Percentiles rank a stretch among this genome's conserved stretches.
Evolutionary conservation across 2,888 invertebrate species (phyloP).

Genomic region (Panopea generosa): DNA sequence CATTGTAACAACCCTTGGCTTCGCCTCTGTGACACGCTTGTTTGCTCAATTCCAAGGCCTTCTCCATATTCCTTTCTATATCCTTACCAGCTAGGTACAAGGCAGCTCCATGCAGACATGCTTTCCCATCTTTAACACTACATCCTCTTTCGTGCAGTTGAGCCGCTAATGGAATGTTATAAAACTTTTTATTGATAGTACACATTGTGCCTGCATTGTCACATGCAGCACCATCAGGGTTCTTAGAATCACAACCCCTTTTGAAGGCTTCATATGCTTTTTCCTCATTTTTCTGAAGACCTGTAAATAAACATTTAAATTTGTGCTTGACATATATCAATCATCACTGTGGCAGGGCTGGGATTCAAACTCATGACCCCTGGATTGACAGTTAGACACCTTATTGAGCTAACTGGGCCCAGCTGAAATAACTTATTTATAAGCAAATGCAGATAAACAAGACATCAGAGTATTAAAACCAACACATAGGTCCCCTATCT

Average conservation of each 20-base stretch:
- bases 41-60: constrained; percentile 92
- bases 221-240: constrained; percentile 68
- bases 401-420: too few relatives aligned
- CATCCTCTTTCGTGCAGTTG: constrained; percentile 93
- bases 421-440: too few relatives aligned
- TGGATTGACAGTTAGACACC: too few relatives aligned
- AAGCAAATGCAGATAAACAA: too few relatives aligned
- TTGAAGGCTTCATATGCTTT: constrained; percentile 67
- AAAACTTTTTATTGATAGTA: constrained; percentile 9
- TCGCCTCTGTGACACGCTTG: constrained; percentile 93
- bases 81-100: constrained; percentile 89
- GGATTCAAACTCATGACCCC: too few relatives aligned
- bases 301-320: constrained; percentile 43
- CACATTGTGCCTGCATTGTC: constrained; percentile 73
- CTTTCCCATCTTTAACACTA: constrained; percentile 89
- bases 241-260: constrained; percentile 75
- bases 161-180: constrained; percentile 86
- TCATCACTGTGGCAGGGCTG: too few relatives aligned
- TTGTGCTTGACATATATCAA: too few relatives aligned
- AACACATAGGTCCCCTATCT: too few relatives aligned
- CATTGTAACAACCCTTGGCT: constrained; percentile 94
- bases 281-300: constrained; percentile 62
- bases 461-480: too few relatives aligned
- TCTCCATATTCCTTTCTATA: constrained; percentile 88
- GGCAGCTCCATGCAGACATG: constrained; percentile 89